These are phyloP conservation scores for Danaus melanippus DNA, from an alignment of 1,140 invertebrate genomes.

Conservation along the genomic window DNA sequence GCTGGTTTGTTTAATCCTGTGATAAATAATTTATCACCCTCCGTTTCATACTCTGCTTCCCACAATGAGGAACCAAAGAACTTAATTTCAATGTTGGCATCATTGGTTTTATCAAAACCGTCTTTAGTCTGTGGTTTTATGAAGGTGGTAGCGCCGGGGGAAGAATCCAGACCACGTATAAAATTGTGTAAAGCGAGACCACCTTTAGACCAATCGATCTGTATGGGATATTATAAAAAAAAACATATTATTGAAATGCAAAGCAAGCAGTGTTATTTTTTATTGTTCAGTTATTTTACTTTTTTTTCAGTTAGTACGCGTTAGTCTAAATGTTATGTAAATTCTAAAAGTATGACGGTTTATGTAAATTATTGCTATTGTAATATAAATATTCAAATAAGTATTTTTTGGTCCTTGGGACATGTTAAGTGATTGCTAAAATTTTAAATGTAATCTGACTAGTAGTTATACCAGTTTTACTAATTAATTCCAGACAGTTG, in stretches of 20 bases:
- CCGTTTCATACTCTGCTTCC: conserved; percentile 73
- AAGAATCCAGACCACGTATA: conserved; percentile 93
- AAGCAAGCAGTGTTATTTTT: no score
- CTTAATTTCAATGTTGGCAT: conserved; percentile 74
- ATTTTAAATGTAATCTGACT: no score
- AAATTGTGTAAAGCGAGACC: conserved; percentile 89
- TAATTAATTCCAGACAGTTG: no score
- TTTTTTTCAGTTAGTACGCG: no score
- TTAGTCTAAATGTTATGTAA: no score
- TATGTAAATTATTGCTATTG: no score
- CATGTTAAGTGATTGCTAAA: no score
- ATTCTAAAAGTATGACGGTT: no score
- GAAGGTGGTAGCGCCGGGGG: conserved; percentile 89
- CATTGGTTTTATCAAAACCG: conserved; percentile 57
- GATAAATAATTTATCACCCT: conserved; percentile 76
- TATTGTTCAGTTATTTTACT: no score
- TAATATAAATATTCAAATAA: no score
- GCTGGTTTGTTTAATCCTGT: conserved; percentile 76
- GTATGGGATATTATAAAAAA: conserved; percentile 9
- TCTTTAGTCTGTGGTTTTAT: conserved; percentile 71
- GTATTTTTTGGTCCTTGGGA: no score
- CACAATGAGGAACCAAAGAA: conserved; percentile 88
- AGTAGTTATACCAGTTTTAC: no score
- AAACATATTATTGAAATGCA: not conserved
- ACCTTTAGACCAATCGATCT: conserved; percentile 83